These are phyloP conservation scores for Hyperoodon ampullatus DNA, from an alignment of 2,113 vertebrate species.

Conservation along the genomic window DNA sequence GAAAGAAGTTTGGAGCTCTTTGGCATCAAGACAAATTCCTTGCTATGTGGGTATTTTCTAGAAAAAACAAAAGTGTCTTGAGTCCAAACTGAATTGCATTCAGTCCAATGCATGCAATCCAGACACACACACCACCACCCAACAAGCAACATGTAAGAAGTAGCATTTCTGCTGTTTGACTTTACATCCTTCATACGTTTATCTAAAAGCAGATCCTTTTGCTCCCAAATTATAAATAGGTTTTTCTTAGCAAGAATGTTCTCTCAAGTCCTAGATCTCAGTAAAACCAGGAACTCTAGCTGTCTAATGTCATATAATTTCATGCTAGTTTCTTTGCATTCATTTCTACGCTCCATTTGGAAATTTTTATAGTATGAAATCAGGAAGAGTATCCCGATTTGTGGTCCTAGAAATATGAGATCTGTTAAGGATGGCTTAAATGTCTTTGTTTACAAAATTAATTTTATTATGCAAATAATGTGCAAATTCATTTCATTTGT, in stretches of 20 bases:
- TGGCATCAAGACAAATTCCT: neutral
- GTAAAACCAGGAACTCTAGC: neutral
- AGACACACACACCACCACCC: rapidly evolving
- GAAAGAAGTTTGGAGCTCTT: neutral
- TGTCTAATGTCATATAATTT: neutral
- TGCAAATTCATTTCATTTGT: neutral
- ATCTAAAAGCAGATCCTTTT: neutral
- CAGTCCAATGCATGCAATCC: neutral
- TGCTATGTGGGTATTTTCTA: neutral
- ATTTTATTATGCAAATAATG: neutral
- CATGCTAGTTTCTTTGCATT: neutral
- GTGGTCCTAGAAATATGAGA: neutral
- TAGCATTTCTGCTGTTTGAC: neutral
- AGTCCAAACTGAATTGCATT: neutral
- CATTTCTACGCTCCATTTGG: neutral
- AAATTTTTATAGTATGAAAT: neutral
- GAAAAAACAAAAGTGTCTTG: neutral
- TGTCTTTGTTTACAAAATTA: neutral
- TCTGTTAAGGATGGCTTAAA: neutral
- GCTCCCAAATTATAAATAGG: neutral
- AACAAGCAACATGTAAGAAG: neutral
- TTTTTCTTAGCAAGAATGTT: neutral
- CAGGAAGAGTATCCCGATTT: neutral
- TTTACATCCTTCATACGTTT: neutral
- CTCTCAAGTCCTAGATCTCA: neutral